Conservation (phyloP, 2,797 vertebrate genomes). For the Eupleurogrammus muticus region DNA sequence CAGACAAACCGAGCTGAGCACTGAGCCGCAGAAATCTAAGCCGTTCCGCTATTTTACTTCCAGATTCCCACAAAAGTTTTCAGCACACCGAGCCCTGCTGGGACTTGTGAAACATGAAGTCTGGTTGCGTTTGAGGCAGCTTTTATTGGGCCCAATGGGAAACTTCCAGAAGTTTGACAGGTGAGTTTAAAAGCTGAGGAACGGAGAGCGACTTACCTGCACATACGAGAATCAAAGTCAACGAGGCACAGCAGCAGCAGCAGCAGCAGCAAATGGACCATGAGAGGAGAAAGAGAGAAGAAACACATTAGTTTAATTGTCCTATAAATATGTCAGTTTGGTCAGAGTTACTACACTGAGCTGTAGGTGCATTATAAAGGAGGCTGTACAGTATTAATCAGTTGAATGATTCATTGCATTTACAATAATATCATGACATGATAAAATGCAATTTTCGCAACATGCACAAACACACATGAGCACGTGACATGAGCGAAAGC, state of each 20-base stretch:
- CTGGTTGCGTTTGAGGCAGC: background rate
- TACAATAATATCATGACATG: too few relatives aligned
- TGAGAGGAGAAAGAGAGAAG: slow-evolving; percentile 6
- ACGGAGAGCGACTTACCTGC: slow-evolving; percentile 46
- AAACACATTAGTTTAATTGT: slow-evolving; percentile 6
- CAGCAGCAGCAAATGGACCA: background rate
- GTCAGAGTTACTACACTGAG: background rate
- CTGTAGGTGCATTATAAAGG: background rate
- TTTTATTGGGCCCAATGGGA: slow-evolving; percentile 20
- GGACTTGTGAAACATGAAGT: slow-evolving; percentile 1
- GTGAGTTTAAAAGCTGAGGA: slow-evolving; percentile 17
- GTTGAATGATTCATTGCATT: background rate
- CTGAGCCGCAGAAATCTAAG: background rate
- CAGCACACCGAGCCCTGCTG: background rate
- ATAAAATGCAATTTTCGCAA: too few relatives aligned
- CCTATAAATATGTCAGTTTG: background rate
- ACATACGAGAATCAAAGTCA: background rate
- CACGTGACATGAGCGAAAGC: too few relatives aligned
- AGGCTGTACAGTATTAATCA: too few relatives aligned
- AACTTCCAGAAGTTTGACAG: slow-evolving; percentile 27
- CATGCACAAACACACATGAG: too few relatives aligned
- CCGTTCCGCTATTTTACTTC: slow-evolving; percentile 10
- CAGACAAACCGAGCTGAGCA: background rate
- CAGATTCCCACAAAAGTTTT: slow-evolving; percentile 6
- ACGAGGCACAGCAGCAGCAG: background rate